Base-by-base conservation (phyloP, 2,888 invertebrate genomes). In the Tinea trinotella region DNA sequence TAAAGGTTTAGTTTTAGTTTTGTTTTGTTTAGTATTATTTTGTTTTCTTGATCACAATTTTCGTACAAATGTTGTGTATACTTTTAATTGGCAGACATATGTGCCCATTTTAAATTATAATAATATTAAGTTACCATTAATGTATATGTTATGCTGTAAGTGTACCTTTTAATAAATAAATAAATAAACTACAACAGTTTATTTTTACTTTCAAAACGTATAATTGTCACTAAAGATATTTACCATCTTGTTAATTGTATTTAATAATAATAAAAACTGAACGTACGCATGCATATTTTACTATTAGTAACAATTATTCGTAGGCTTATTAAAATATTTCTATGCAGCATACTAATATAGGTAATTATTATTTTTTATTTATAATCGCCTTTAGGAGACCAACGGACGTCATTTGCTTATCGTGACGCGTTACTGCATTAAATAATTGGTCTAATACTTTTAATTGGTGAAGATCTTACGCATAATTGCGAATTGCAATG, bases 401-500 rank as follows among this genome's bases (percentile, higher is more conserved):
- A 46, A 46, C 46, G 46, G 46, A 17, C 46, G 5, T 17, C 46
- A 46, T 46, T 46, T 46, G 46, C 46, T 46, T 46, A 19, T 19
- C 15, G 17, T 7, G 6, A 46, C 40, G 46, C 46, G 15, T 40
- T 40, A 40, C n/a, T n/a, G n/a, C 13, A 40, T 40, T 12, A n/a
- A n/a, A n/a, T 40, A 15, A 40, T 40, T 13, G 40, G 10, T 50
- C n/a, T 50, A 50, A 50, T 50, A 20, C 22, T 22, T 50, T 50
- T 50, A 80, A 79, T 76, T 75, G 67, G 57, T 64, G 60, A 65
- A 59, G 63, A 59, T 65, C 65, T 62, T 62, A 71, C 69, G 72
- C 71, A 70, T 75, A 75, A 74, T 75, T 72, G 68, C 65, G 57
- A 65, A 67, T 69, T 61, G 61, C 58, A 56, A 57, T 67, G 62